Evolutionary conservation across 2,797 vertebrate species (phyloP).

Genomic region (Macropus fuliginosus): DNA sequence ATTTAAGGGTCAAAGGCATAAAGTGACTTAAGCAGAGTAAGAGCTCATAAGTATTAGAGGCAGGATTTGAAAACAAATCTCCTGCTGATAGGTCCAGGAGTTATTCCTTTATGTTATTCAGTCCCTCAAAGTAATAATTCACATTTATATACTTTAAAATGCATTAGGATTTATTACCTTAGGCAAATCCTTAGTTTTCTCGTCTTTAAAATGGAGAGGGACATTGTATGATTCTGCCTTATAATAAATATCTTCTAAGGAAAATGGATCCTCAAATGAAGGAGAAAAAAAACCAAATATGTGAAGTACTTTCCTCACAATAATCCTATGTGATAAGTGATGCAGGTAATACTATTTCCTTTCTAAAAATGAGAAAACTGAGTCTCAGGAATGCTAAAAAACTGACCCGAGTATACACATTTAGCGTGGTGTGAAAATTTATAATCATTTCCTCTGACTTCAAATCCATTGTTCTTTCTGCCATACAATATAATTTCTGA

Average conservation of each 20-base stretch:
- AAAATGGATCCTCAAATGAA: neutral
- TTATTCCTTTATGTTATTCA: neutral
- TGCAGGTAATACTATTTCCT: neutral
- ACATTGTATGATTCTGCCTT: neutral
- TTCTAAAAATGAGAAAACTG: neutral
- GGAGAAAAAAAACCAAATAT: neutral
- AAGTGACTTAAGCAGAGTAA: neutral
- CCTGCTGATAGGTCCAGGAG: neutral
- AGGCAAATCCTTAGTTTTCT: neutral
- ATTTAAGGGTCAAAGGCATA: neutral
- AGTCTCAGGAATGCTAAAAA: neutral
- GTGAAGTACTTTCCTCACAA: neutral
- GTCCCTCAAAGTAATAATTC: neutral
- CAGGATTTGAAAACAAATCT: neutral
- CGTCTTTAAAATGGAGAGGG: neutral
- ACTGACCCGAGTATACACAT: neutral
- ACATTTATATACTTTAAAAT: neutral
- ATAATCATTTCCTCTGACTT: neutral
- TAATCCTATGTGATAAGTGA: neutral
- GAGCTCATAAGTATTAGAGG: neutral
- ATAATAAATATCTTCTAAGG: neutral
- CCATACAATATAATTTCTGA: neutral
- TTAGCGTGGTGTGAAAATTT: neutral
- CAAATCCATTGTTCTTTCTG: neutral
- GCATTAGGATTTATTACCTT: neutral